These are phyloP conservation scores for Engystomops pustulosus DNA, from an alignment of 2,113 vertebrate species.

Conservation along the genomic window DNA sequence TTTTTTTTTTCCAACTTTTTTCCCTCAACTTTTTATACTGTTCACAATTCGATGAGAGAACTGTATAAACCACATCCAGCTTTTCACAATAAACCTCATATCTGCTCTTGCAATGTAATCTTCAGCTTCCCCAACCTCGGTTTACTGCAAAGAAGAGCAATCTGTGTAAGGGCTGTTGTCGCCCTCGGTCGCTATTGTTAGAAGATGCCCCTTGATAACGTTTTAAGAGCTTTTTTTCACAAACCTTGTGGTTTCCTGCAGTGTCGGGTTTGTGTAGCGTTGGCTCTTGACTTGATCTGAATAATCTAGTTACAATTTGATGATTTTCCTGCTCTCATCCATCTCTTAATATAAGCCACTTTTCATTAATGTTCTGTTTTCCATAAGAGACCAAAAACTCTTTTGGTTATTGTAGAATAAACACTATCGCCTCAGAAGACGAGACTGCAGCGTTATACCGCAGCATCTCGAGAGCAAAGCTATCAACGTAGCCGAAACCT, in stretches of 20 bases:
- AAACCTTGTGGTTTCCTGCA: slow-evolving; percentile 15
- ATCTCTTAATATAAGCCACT: neutral
- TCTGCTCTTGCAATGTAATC: neutral
- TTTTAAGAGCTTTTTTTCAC: slow-evolving; percentile 6
- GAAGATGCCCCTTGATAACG: slow-evolving; percentile 9
- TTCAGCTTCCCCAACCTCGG: neutral
- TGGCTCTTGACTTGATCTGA: slow-evolving; percentile 18
- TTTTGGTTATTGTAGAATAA: neutral
- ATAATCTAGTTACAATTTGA: slow-evolving; percentile 29
- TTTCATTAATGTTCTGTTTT: slow-evolving; percentile 5
- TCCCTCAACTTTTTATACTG: too few species aligned
- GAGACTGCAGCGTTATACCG: neutral
- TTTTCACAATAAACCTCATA: too few species aligned
- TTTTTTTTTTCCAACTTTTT: too few species aligned
- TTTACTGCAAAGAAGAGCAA: slow-evolving; percentile 32
- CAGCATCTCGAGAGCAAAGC: neutral
- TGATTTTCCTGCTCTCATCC: slow-evolving; percentile 18
- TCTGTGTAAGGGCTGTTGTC: neutral
- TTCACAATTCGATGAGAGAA: too few species aligned
- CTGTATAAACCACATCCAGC: too few species aligned
- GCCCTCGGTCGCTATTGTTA: neutral
- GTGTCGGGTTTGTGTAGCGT: slow-evolving; percentile 8
- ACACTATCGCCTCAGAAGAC: neutral
- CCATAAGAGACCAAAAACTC: neutral
- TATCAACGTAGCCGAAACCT: neutral